Base-by-base conservation (phyloP, 2,888 invertebrate species). In the Agrilus biguttatus region DNA sequence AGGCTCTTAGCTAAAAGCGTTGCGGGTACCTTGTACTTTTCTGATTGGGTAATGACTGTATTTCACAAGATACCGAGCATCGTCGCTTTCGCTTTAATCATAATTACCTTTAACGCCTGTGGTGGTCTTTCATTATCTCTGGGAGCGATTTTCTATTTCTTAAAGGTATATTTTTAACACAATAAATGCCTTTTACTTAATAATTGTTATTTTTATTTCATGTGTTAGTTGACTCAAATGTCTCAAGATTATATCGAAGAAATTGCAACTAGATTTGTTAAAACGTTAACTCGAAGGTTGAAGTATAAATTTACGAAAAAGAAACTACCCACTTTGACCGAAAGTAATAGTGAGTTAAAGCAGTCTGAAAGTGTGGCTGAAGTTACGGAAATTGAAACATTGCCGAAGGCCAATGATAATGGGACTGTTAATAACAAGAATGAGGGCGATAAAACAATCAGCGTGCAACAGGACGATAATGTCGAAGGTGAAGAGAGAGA, bases 231-330 rank as follows among this genome's bases (percentile, higher is more conserved):
- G 12, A 80, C 80, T 5, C 79, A 76, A 66, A 77, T 81, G 74
- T 83, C 80, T 39, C 83, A 85, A 64, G 81, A 83, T 55, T 80
- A 78, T 56, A 65, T 84, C 39, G 82, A 84, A 61, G 77, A 58
- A 43, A 48, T 64, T 4, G 53, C 60, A 5, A 57, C 58, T 53
- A 50, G 47, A 32, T 36, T 61, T 34, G 42, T 60, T 3, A 63
- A 62, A 58, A 58, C 61, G 48, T 47, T 61, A 33, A 19, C 14
- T 14, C 35, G 12, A 36, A 39, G 10, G 10, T 5, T 28, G 4
- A 28, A 28, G 10, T 10, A 10, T 28, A 28, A 10, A 28, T 28
- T 28, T 28, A 28, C 28, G 10, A 28, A 4, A 28, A 28, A 28
- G 28, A 28, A 28, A 28, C 10, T 28, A 28, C 28, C 28, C 28